Evolutionary conservation across 2,888 invertebrate genomes (phyloP).

Genomic region (Cyclophora albipunctata): DNA sequence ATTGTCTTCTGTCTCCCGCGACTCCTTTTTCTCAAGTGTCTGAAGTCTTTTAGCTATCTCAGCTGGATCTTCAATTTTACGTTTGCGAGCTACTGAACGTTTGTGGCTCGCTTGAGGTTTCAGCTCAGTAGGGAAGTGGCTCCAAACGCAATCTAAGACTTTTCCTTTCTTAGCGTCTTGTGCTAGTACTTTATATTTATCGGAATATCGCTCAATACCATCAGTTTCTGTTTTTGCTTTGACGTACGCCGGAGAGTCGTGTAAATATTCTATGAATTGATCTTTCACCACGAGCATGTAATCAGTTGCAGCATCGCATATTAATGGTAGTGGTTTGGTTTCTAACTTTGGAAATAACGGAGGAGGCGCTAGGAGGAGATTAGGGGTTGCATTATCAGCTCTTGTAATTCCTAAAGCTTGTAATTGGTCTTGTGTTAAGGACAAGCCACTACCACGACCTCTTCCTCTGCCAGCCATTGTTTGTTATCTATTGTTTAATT

Average conservation of each 20-base stretch:
- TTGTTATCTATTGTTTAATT: not conserved
- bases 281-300: constrained; percentile 83
- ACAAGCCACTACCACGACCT: constrained; percentile 65
- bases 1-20: constrained; percentile 62
- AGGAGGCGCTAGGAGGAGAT: constrained; percentile 67
- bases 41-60: constrained; percentile 72
- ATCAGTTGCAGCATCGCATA: constrained; percentile 75
- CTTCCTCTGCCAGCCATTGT: constrained; percentile 66
- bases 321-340: constrained; percentile 70
- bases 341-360: constrained; percentile 77
- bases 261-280: constrained; percentile 81
- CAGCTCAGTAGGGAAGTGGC: constrained; percentile 78
- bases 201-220: constrained; percentile 75
- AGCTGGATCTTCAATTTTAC: constrained; percentile 53
- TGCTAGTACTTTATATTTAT: constrained; percentile 71
- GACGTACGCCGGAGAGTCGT: constrained; percentile 79
- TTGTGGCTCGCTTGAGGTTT: constrained; percentile 66
- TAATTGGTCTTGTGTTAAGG: constrained; percentile 75
- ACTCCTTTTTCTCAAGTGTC: constrained; percentile 80
- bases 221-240: constrained; percentile 63
- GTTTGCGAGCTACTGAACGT: constrained; percentile 40
- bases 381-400: constrained; percentile 68
- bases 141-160: constrained; percentile 74
- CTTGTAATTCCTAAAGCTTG: constrained; percentile 72
- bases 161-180: constrained; percentile 62